Percentiles rank a stretch among this genome's conserved stretches.
Evolutionary conservation across 92 coral and sea anemone genomes (phyloP).

Genomic region (Parazoanthus atlanticus): DNA sequence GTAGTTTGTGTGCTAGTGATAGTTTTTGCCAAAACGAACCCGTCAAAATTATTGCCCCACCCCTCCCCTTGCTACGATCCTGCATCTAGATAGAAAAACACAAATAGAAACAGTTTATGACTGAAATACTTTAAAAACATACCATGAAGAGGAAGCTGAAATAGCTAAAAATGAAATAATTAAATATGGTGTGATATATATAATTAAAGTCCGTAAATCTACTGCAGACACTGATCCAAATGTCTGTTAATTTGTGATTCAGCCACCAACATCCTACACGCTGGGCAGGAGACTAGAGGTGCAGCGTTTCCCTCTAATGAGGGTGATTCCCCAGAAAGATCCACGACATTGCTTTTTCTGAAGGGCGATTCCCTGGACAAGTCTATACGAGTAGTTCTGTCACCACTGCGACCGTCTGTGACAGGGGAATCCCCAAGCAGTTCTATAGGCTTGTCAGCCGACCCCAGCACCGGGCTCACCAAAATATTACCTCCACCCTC

Average conservation of each 20-base stretch:
- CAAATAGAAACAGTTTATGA: too few species aligned
- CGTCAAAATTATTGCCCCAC: too few species aligned
- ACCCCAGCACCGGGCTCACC: conserved; percentile 31
- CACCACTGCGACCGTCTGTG: neutral
- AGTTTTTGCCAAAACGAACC: too few species aligned
- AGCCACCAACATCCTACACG: conserved; percentile 62
- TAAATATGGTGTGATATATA: neutral
- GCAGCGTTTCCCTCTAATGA: neutral
- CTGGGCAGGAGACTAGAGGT: conserved; percentile 75
- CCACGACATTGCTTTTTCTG: conserved; percentile 6
- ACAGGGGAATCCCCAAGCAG: conserved; percentile 29
- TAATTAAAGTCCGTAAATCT: neutral
- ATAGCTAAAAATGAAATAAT: too few species aligned
- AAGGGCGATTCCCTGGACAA: conserved; percentile 29
- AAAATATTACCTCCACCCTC: neutral
- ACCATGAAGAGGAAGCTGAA: too few species aligned
- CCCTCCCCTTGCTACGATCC: too few species aligned
- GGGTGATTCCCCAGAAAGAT: conserved; percentile 10
- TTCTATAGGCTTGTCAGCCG: conserved; percentile 42
- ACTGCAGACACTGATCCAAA: conserved; percentile 73
- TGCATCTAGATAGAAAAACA: too few species aligned
- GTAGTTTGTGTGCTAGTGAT: too few species aligned
- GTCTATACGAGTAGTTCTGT: conserved; percentile 8
- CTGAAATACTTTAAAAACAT: too few species aligned
- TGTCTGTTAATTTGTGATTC: conserved; percentile 64